Percentiles rank a stretch among this genome's conserved stretches.
Evolutionary conservation across 2,888 invertebrate species (phyloP).

Genomic region (Melanostoma mellinum): DNA sequence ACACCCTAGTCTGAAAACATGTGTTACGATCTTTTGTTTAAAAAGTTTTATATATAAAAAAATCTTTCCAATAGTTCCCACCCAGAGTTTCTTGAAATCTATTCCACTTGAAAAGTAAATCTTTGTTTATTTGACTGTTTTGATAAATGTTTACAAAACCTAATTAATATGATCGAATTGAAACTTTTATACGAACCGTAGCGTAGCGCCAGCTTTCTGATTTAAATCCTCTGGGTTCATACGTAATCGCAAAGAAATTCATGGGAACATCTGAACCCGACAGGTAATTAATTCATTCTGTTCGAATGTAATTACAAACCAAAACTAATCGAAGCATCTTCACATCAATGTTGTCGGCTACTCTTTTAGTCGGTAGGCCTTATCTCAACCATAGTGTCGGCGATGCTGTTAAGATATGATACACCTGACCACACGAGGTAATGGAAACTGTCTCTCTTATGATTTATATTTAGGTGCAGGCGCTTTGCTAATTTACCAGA

Average conservation of each 20-base stretch:
- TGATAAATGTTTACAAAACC: conserved; percentile 65
- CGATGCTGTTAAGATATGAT: conserved; percentile 71
- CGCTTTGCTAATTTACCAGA: conserved; percentile 68
- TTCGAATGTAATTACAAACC: conserved; percentile 71
- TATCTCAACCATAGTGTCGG: conserved; percentile 69
- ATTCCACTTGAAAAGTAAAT: background rate
- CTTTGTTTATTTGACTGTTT: conserved; percentile 42
- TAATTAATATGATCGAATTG: conserved; percentile 48
- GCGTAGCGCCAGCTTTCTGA: conserved; percentile 62
- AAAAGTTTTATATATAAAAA: background rate
- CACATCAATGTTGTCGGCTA: conserved; percentile 63
- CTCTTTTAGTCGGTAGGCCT: conserved; percentile 61
- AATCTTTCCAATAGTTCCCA: background rate
- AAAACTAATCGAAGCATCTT: conserved; percentile 70
- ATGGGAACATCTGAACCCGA: conserved; percentile 54
- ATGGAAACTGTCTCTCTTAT: conserved; percentile 68
- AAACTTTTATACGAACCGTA: conserved; percentile 10
- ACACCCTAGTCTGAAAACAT: no score
- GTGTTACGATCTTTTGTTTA: background rate
- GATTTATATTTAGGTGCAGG: conserved; percentile 72
- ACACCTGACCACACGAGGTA: conserved; percentile 72
- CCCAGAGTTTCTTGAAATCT: background rate
- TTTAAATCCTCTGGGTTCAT: conserved; percentile 17
- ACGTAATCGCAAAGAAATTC: conserved; percentile 27
- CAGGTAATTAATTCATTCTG: conserved; percentile 70